These are phyloP conservation scores for Sebastes matsubarae DNA, from an alignment of 2,797 vertebrate species.

Conservation along the genomic window DNA sequence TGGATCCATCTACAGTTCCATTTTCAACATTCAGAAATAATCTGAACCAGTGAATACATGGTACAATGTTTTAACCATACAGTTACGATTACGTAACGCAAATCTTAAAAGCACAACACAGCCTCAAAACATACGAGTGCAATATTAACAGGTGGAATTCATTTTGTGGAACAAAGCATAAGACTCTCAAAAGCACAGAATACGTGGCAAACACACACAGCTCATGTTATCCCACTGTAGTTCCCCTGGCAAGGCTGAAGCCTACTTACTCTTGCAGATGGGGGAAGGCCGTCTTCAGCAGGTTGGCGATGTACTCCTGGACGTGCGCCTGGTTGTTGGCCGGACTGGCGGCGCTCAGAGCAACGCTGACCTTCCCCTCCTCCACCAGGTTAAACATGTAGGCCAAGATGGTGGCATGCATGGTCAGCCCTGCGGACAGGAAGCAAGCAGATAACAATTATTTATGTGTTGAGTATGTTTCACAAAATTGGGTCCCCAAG, in stretches of 20 bases:
- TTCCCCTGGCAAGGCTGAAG: not conserved
- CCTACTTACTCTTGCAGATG: slow-evolving; percentile 94
- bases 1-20: not conserved
- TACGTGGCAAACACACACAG: not conserved
- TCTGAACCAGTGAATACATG: not conserved
- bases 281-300: slow-evolving; percentile 97
- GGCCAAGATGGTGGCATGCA: slow-evolving; percentile 97
- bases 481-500: too few relatives aligned
- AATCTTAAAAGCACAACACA: not conserved
- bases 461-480: not conserved
- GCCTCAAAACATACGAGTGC: not conserved
- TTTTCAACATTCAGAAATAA: too few relatives aligned
- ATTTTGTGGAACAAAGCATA: not conserved
- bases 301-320: slow-evolving; percentile 97
- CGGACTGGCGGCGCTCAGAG: slow-evolving; percentile 89
- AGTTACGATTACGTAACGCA: not conserved
- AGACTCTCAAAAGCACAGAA: not conserved
- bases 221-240: not conserved
- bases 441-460: not conserved
- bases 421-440: slow-evolving; percentile 89
- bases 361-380: slow-evolving; percentile 94
- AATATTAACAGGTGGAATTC: not conserved
- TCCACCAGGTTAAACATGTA: slow-evolving; percentile 99
- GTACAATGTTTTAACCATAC: not conserved
- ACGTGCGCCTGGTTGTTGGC: slow-evolving; percentile 95